Conservation (phyloP, 1,140 invertebrate genomes). For the Branchinecta lynchi region DNA sequence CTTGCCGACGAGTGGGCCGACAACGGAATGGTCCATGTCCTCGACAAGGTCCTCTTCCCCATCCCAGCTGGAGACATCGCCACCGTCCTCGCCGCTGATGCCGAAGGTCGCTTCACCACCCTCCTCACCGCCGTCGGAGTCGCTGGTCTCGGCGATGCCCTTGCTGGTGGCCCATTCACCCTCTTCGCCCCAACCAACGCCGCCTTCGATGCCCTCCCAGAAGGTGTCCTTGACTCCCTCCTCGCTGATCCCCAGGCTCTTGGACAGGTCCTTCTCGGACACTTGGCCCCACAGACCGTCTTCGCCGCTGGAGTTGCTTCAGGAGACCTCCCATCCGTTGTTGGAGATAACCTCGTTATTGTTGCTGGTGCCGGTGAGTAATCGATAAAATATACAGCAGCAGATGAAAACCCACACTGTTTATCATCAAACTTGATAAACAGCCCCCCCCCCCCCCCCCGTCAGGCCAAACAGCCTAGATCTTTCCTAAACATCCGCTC, state of each 20-base stretch:
- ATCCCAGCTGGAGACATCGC: slow-evolving; percentile 63
- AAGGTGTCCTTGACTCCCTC: slow-evolving; percentile 40
- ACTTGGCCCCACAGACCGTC: slow-evolving; percentile 53
- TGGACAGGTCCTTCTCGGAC: slow-evolving; percentile 54
- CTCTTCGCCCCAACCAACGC: slow-evolving; percentile 66
- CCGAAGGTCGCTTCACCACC: slow-evolving; percentile 55
- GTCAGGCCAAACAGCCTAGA: too few species aligned
- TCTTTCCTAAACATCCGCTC: too few species aligned
- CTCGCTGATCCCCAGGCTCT: slow-evolving; percentile 43
- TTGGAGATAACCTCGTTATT: slow-evolving; percentile 12
- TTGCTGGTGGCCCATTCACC: slow-evolving; percentile 48
- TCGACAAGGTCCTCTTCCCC: slow-evolving; percentile 74
- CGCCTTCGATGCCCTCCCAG: slow-evolving; percentile 48
- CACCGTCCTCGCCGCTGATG: slow-evolving; percentile 60
- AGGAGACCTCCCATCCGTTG: background rate
- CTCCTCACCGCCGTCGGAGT: slow-evolving; percentile 56
- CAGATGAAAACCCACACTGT: too few species aligned
- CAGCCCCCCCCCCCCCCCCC: too few species aligned
- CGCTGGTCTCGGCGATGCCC: slow-evolving; percentile 52
- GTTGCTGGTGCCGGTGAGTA: slow-evolving; percentile 12
- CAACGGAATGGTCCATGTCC: slow-evolving; percentile 64
- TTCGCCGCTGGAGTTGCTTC: slow-evolving; percentile 54
- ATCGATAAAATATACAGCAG: too few species aligned
- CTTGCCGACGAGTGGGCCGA: slow-evolving; percentile 61
- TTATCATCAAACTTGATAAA: too few species aligned